Evolutionary conservation across 2,797 vertebrate species (phyloP).

Genomic region (Limnodromus scolopaceus): DNA sequence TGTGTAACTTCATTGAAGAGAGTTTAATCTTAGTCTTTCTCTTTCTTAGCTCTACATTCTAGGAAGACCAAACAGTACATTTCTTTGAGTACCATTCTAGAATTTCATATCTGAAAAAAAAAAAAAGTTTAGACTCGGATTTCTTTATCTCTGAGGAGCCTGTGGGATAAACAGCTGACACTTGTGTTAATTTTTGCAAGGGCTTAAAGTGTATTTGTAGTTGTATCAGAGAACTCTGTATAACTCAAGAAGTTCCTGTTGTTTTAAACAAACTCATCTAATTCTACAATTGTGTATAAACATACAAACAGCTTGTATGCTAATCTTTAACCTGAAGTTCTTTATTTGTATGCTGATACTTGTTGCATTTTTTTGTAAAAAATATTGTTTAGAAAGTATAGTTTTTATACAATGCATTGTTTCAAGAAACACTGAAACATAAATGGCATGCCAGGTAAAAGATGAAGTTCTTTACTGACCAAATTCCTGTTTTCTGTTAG

Average conservation of each 20-base stretch:
- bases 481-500: constrained; percentile 71
- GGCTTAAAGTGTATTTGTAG: not conserved
- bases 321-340: not conserved
- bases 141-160: not conserved
- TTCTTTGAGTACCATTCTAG: not conserved
- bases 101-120: not conserved
- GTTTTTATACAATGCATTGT: not conserved
- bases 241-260: not conserved
- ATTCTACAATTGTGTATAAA: not conserved
- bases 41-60: not conserved
- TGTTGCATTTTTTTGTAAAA: not conserved
- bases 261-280: not conserved
- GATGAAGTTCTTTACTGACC: not conserved
- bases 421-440: not conserved
- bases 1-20: not conserved
- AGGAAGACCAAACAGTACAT: not conserved
- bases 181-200: not conserved
- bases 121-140: not conserved
- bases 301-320: not conserved
- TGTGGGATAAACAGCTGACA: not conserved
- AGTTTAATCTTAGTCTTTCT: not conserved
- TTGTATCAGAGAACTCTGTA: not conserved
- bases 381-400: not conserved
- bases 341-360: not conserved
- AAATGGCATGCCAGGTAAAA: not conserved